Percentiles rank a stretch among this genome's conserved stretches.
phyloP scores from a whole-genome alignment of 2,888 invertebrate genomes.

The Stenotaenia linearis region DNA sequence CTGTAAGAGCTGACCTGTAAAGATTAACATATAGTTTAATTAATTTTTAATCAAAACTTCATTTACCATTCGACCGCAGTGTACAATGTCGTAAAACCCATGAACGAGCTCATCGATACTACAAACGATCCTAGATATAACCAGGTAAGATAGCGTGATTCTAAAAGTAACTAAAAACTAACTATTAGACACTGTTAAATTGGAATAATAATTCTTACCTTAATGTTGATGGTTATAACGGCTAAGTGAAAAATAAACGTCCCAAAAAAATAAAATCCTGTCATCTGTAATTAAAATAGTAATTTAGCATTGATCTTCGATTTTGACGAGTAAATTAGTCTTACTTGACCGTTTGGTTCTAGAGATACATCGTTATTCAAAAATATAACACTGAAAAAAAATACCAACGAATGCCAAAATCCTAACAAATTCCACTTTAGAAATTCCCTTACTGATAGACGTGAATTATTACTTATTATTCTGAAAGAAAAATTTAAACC shows the following conservation, averaged over 20 bases:
- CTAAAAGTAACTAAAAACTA: conserved; percentile 52
- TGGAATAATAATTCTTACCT: too few relatives aligned
- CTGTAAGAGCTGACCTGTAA: background rate
- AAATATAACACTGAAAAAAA: conserved; percentile 55
- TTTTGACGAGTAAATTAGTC: background rate
- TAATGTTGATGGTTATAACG: conserved; percentile 57
- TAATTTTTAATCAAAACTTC: background rate
- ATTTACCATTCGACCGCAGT: conserved; percentile 46
- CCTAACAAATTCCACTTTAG: conserved; percentile 56
- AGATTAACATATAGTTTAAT: background rate
- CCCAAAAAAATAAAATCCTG: conserved; percentile 52
- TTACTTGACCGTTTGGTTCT: conserved; percentile 38
- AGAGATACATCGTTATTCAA: conserved; percentile 37
- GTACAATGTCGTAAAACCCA: conserved; percentile 54
- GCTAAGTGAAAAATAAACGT: conserved; percentile 56
- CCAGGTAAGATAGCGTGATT: conserved; percentile 57
- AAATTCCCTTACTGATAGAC: conserved; percentile 60
- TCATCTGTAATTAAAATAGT: conserved; percentile 27
- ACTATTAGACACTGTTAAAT: too few relatives aligned
- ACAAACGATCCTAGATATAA: conserved; percentile 53
- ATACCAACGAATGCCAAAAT: conserved; percentile 60
- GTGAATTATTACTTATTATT: conserved; percentile 52
- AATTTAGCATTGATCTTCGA: background rate
- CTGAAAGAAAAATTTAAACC: conserved; percentile 43
- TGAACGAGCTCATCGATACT: conserved; percentile 54